phyloP scores from a whole-genome alignment of 1,140 invertebrate genomes.

The Bombyx mori region ASM3026992v2 NC_085114.1:11119501-11120000 shows the following conservation, averaged over 20 bases:
- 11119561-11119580: too few relatives aligned
- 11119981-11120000: slow-evolving; percentile 46
- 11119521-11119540: too few relatives aligned
- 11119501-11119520: too few relatives aligned
- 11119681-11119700: background rate
- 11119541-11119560: too few relatives aligned
- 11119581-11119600: too few relatives aligned
- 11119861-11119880: slow-evolving; percentile 69
- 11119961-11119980: slow-evolving; percentile 55
- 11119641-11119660: background rate
- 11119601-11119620: too few relatives aligned
- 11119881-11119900: slow-evolving; percentile 62
- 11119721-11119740: slow-evolving; percentile 9
- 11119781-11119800: slow-evolving; percentile 65
- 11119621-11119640: too few relatives aligned
- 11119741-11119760: slow-evolving; percentile 36
- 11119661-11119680: background rate
- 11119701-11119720: slow-evolving; percentile 5
- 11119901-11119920: slow-evolving; percentile 63
- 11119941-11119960: slow-evolving; percentile 44
- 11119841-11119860: slow-evolving; percentile 62
- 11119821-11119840: slow-evolving; percentile 62
- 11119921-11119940: slow-evolving; percentile 42
- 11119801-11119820: slow-evolving; percentile 21
- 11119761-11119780: slow-evolving; percentile 48